Conservation (phyloP, 2,113 vertebrate genomes). For the Python bivittatus region DNA sequence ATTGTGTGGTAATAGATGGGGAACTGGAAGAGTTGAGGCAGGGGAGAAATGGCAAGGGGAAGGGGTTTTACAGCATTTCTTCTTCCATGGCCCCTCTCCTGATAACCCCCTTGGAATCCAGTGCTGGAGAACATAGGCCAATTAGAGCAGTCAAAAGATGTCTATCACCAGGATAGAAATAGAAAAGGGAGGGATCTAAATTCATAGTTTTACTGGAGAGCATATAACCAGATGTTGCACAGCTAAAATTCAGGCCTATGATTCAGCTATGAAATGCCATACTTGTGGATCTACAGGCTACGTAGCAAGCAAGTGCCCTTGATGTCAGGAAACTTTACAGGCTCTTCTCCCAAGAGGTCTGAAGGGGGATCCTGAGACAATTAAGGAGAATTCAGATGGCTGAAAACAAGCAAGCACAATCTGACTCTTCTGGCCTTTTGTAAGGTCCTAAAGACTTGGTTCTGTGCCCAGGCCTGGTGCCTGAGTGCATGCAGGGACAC, state of each 20-base stretch:
- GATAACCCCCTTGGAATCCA: background rate
- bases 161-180: background rate
- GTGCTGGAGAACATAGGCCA: background rate
- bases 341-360: background rate
- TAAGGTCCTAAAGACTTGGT: background rate
- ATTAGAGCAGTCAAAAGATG: background rate
- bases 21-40: background rate
- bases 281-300: background rate
- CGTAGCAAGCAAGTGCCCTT: background rate
- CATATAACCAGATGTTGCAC: background rate
- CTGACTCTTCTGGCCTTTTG: background rate
- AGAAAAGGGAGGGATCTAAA: background rate
- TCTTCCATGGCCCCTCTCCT: background rate
- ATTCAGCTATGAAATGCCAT: background rate
- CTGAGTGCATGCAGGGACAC: background rate
- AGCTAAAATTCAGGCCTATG: background rate
- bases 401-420: background rate
- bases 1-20: background rate
- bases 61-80: background rate
- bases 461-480: background rate
- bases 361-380: background rate
- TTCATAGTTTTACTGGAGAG: background rate
- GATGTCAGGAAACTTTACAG: background rate
- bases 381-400: background rate
- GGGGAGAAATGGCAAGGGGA: background rate